A percentile compares a stretch with the other conserved stretches of the same genome.
phyloP scores from a whole-genome alignment of 2,888 invertebrate species.

The Archips crataeganus region DNA sequence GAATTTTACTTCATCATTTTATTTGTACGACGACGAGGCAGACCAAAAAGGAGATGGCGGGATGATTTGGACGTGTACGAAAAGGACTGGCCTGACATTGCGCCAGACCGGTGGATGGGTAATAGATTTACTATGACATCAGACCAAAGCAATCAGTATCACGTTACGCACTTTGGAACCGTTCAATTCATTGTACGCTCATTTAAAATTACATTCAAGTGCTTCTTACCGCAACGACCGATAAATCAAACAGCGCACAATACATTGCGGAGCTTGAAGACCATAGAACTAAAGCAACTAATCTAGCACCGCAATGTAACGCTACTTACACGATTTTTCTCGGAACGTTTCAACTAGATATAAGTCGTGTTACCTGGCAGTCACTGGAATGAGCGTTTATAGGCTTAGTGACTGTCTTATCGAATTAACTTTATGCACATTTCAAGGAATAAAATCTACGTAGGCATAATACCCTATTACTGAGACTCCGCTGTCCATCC shows the following conservation, averaged over 20 bases:
- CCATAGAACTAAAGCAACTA: not conserved
- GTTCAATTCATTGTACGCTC: slow-evolving; percentile 22
- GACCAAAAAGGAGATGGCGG: too few relatives aligned
- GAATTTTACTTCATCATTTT: too few relatives aligned
- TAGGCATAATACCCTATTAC: too few relatives aligned
- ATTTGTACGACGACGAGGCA: too few relatives aligned
- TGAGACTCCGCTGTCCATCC: too few relatives aligned
- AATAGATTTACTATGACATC: slow-evolving; percentile 25
- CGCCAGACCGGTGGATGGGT: not conserved
- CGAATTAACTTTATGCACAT: not conserved
- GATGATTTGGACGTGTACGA: too few relatives aligned
- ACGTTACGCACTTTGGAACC: slow-evolving; percentile 9
- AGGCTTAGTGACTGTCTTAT: not conserved
- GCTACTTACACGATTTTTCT: not conserved
- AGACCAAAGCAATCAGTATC: slow-evolving; percentile 4
- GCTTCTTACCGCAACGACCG: not conserved
- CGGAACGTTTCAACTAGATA: not conserved
- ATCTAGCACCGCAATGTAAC: not conserved
- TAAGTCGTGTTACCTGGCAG: not conserved
- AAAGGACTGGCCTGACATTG: too few relatives aligned
- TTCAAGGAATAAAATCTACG: too few relatives aligned
- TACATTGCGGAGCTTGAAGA: not conserved
- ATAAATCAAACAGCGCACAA: not conserved
- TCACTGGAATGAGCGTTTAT: not conserved
- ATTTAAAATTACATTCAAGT: slow-evolving; percentile 7